phyloP scores from a whole-genome alignment of 2,113 vertebrate species.

The Malurus cyaneus region DNA sequence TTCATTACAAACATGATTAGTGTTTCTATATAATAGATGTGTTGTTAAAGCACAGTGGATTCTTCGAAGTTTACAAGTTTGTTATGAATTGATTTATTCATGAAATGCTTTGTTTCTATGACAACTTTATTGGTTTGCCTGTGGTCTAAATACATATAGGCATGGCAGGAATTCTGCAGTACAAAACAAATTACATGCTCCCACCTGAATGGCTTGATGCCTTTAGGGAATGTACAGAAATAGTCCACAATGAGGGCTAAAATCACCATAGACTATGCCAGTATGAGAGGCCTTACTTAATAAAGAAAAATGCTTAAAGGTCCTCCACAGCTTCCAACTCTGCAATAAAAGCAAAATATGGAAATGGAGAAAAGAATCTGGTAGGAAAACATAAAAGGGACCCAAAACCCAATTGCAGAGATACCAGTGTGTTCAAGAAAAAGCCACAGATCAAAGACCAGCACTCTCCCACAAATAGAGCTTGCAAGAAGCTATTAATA shows the following conservation, averaged over 20 bases:
- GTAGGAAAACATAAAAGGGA: constrained; percentile 66
- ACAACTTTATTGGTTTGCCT: constrained; percentile 83
- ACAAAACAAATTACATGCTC: constrained; percentile 80
- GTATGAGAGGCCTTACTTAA: constrained; percentile 63
- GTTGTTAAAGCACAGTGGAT: constrained; percentile 71
- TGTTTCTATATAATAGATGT: constrained; percentile 66
- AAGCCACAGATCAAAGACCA: constrained; percentile 74
- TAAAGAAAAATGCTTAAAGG: constrained; percentile 70
- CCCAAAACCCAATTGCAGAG: constrained; percentile 45
- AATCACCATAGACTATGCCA: constrained; percentile 55
- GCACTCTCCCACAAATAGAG: constrained; percentile 62
- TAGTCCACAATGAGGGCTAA: constrained; percentile 66
- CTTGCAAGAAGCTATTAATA: constrained; percentile 77
- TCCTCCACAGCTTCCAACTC: constrained; percentile 45
- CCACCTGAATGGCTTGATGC: constrained; percentile 73
- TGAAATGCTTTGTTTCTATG: constrained; percentile 84
- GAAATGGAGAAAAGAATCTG: constrained; percentile 53
- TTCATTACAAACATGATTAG: constrained; percentile 72
- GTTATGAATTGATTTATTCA: constrained; percentile 83
- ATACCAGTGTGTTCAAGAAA: constrained; percentile 47
- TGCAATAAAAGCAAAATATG: constrained; percentile 45
- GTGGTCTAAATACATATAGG: constrained; percentile 82
- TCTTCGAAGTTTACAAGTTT: constrained; percentile 77
- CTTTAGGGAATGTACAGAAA: constrained; percentile 74
- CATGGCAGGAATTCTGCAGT: constrained; percentile 78